Percentiles rank a stretch among this genome's conserved stretches.
These are phyloP conservation scores for Dipus sagitta DNA, from an alignment of 2,797 vertebrate species.

Conservation along the genomic window DNA sequence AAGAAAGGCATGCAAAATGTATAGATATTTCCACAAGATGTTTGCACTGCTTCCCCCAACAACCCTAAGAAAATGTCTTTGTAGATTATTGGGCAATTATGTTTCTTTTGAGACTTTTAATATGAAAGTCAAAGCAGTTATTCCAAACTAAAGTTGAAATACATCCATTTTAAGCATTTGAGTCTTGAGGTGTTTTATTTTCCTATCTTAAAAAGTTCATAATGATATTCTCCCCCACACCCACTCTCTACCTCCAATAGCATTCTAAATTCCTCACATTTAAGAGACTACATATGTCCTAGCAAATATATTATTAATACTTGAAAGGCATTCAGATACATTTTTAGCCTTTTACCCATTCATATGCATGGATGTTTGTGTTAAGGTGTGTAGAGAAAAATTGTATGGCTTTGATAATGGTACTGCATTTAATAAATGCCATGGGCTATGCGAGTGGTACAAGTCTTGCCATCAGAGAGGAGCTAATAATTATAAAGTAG, in stretches of 20 bases:
- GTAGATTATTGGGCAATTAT: slow-evolving; percentile 22
- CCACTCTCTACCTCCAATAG: neutral
- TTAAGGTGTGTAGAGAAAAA: slow-evolving; percentile 33
- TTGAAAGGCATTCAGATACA: slow-evolving; percentile 45
- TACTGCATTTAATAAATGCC: neutral
- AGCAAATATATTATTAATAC: slow-evolving; percentile 53
- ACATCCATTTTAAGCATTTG: slow-evolving; percentile 59
- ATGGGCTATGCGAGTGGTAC: fast-evolving
- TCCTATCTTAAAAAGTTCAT: slow-evolving; percentile 64
- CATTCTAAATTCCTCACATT: slow-evolving; percentile 60
- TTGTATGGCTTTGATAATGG: slow-evolving; percentile 23
- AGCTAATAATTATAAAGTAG: slow-evolving; percentile 72
- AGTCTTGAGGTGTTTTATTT: slow-evolving; percentile 64
- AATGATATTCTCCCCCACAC: neutral
- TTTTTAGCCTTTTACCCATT: slow-evolving; percentile 56
- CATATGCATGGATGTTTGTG: slow-evolving; percentile 63
- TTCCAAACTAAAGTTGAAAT: slow-evolving; percentile 51
- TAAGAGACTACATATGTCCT: slow-evolving; percentile 48
- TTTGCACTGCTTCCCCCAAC: neutral
- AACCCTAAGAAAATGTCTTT: slow-evolving; percentile 51
- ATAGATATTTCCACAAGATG: slow-evolving; percentile 3
- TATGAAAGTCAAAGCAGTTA: slow-evolving; percentile 62
- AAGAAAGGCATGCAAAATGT: slow-evolving; percentile 68
- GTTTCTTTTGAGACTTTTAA: slow-evolving; percentile 6
- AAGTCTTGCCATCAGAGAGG: neutral